phyloP scores from a whole-genome alignment of 1,140 invertebrate genomes.

The Neodiprion pinetum region DNA sequence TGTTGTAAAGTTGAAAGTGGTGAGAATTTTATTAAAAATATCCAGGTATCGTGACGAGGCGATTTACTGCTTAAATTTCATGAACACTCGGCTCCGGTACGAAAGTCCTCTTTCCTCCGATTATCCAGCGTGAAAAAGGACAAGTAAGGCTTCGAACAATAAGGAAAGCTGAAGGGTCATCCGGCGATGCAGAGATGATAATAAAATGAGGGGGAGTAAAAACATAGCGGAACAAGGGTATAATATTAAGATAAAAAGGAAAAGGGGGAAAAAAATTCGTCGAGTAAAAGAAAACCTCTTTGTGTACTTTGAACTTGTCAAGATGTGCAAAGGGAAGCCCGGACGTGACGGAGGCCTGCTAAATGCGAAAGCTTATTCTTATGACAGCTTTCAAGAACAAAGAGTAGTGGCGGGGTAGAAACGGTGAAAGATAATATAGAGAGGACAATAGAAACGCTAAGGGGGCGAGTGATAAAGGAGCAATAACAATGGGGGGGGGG shows the following conservation, averaged over 20 bases:
- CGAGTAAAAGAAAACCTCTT: constrained; percentile 4
- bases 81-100: neutral
- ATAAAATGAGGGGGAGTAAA: neutral
- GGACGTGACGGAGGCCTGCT: neutral
- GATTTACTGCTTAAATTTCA: too few relatives aligned
- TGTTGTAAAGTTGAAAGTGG: too few relatives aligned
- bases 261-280: neutral
- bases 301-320: constrained; percentile 7
- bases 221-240: neutral
- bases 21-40: too few relatives aligned
- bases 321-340: neutral
- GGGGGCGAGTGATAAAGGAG: neutral
- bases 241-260: neutral
- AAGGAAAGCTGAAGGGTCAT: neutral
- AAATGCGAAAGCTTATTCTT: constrained; percentile 14
- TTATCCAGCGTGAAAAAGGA: neutral
- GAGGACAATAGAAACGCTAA: neutral
- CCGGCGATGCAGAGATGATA: neutral
- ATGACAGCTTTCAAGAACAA: constrained; percentile 10
- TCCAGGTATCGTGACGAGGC: too few relatives aligned
- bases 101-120: neutral
- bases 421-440: neutral
- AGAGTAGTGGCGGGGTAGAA: constrained; percentile 1
- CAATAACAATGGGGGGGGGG: neutral
- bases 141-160: neutral